A percentile compares a stretch with the other conserved stretches of the same genome.
These are phyloP conservation scores for Alouatta palliata DNA, from an alignment of 2,113 vertebrate genomes.

Conservation along the genomic window DNA sequence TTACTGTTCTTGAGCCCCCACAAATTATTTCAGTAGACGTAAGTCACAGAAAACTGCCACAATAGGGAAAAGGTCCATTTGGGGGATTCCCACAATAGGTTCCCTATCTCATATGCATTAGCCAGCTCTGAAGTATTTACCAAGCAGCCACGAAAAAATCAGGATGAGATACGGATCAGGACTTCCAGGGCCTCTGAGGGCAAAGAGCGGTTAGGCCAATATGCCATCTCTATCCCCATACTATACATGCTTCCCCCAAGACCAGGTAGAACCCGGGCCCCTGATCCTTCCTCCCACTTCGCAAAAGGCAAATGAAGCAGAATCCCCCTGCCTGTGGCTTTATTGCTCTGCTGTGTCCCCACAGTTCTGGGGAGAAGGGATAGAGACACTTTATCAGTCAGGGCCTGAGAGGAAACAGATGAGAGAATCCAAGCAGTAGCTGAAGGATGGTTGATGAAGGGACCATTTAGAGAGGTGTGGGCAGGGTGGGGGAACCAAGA, in stretches of 20 bases:
- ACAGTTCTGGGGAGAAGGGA: not conserved
- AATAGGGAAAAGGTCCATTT: not conserved
- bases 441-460: not conserved
- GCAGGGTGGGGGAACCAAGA: not conserved
- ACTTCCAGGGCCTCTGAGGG: not conserved
- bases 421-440: not conserved
- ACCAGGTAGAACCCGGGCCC: accelerated
- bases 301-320: not conserved
- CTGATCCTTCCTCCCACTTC: not conserved
- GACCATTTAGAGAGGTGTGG: not conserved
- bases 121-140: not conserved
- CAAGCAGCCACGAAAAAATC: not conserved
- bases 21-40: too few species aligned
- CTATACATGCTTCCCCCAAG: not conserved
- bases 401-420: not conserved
- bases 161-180: accelerated
- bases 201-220: not conserved
- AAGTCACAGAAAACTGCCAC: not conserved
- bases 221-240: accelerated
- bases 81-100: not conserved
- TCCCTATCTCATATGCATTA: not conserved
- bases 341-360: not conserved
- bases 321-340: not conserved
- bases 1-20: not conserved
- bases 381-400: not conserved